These are phyloP conservation scores for Danionella dracula DNA, from an alignment of 2,797 vertebrate species.

Conservation along the genomic window DNA sequence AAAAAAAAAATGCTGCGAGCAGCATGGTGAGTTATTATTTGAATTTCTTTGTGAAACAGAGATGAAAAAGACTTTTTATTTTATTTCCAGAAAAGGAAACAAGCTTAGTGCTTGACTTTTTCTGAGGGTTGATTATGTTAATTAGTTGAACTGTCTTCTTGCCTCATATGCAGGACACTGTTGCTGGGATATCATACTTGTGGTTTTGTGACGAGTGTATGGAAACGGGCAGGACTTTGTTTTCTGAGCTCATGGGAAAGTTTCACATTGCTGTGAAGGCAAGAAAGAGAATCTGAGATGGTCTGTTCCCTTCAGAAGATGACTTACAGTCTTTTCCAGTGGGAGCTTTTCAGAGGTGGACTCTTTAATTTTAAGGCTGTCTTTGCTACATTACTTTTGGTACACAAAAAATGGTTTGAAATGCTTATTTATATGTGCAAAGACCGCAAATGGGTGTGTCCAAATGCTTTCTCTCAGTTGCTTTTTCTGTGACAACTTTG, in stretches of 20 bases:
- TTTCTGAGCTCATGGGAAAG: slow-evolving; percentile 30
- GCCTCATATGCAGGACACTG: slow-evolving; percentile 29
- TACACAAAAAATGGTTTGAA: slow-evolving; percentile 33
- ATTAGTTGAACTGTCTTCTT: slow-evolving; percentile 60
- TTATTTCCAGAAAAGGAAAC: slow-evolving; percentile 51
- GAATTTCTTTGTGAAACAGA: slow-evolving; percentile 73
- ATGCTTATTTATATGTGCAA: slow-evolving; percentile 19
- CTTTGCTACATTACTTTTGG: slow-evolving; percentile 3
- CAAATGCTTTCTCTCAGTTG: not conserved
- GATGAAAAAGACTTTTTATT: slow-evolving; percentile 56
- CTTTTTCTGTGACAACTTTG: slow-evolving; percentile 1
- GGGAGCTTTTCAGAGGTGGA: slow-evolving; percentile 35
- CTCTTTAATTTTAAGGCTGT: slow-evolving; percentile 28
- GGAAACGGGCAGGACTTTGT: slow-evolving; percentile 26
- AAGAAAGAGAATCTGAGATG: slow-evolving; percentile 17
- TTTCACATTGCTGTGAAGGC: not conserved
- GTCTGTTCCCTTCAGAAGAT: slow-evolving; percentile 42
- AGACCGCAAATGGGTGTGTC: slow-evolving; percentile 7
- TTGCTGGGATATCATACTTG: slow-evolving; percentile 4
- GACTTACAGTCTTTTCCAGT: slow-evolving; percentile 35
- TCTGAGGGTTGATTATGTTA: slow-evolving; percentile 49
- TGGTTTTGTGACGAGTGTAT: slow-evolving; percentile 11
- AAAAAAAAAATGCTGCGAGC: slow-evolving; percentile 86
- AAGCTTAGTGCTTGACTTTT: slow-evolving; percentile 55
- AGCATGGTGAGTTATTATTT: slow-evolving; percentile 86